These are phyloP conservation scores for Linepithema humile DNA, from an alignment of 1,140 invertebrate species.

Conservation along the genomic window DNA sequence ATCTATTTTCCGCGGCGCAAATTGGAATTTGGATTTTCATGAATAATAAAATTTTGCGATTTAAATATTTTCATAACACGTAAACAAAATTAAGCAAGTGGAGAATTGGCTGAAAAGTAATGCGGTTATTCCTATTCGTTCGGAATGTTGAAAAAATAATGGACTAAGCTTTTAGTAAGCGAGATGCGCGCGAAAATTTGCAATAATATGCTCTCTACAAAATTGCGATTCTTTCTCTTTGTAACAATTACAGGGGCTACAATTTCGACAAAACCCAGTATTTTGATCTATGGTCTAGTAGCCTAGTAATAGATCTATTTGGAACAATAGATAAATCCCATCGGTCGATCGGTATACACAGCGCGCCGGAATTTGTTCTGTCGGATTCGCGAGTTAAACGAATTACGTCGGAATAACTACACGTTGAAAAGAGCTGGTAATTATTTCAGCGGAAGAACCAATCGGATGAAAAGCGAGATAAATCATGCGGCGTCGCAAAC, in stretches of 20 bases:
- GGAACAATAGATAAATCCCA: slow-evolving; percentile 63
- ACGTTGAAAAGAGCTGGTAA: slow-evolving; percentile 39
- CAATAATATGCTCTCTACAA: background rate
- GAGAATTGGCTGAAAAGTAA: too few relatives aligned
- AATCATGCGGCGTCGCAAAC: slow-evolving; percentile 68
- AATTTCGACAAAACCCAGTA: background rate
- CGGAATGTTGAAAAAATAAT: too few relatives aligned
- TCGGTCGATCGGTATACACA: background rate
- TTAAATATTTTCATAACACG: background rate
- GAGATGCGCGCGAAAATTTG: background rate
- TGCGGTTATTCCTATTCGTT: too few relatives aligned
- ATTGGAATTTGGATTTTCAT: background rate
- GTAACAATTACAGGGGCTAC: background rate
- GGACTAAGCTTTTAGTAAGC: too few relatives aligned
- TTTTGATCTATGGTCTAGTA: slow-evolving; percentile 10
- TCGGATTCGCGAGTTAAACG: slow-evolving; percentile 15
- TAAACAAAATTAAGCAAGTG: too few relatives aligned
- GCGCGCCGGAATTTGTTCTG: slow-evolving; percentile 18
- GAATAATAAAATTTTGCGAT: background rate
- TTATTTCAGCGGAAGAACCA: slow-evolving; percentile 56
- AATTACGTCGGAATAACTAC: slow-evolving; percentile 41
- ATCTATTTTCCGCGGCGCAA: background rate
- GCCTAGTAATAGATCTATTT: slow-evolving; percentile 72
- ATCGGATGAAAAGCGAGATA: slow-evolving; percentile 69
- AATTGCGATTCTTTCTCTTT: background rate